Evolutionary conservation across 2,888 invertebrate species (phyloP).

Genomic region (Macropis europaea): DNA sequence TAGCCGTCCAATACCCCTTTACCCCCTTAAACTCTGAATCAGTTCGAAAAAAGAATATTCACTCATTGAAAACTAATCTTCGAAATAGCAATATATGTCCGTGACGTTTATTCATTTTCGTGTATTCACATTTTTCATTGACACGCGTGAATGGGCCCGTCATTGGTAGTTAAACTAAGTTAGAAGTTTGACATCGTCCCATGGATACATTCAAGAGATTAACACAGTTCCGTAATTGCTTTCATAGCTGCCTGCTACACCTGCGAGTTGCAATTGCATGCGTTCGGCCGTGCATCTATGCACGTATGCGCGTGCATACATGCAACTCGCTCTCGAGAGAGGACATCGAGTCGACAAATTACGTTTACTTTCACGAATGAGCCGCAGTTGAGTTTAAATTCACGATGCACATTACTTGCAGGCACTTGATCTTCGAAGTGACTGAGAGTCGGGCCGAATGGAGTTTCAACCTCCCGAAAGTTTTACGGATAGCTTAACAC

Average conservation of each 20-base stretch:
- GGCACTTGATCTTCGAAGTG: not conserved
- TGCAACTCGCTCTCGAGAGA: constrained; percentile 15
- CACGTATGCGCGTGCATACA: not conserved
- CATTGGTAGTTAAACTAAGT: constrained; percentile 15
- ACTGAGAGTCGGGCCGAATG: too few relatives aligned
- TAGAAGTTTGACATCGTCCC: constrained; percentile 15
- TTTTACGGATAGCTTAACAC: too few relatives aligned
- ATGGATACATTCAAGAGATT: constrained; percentile 27
- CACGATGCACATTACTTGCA: not conserved
- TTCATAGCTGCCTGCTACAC: constrained; percentile 35
- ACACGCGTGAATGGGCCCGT: not conserved
- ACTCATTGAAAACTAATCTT: too few relatives aligned
- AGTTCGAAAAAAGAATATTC: not conserved
- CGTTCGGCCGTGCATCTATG: constrained; percentile 12
- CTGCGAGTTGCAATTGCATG: constrained; percentile 24
- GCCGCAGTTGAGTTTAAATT: constrained; percentile 20
- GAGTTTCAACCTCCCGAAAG: too few relatives aligned
- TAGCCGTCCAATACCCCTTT: too few relatives aligned
- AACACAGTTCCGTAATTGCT: constrained; percentile 45
- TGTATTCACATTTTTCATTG: not conserved
- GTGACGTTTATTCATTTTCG: too few relatives aligned
- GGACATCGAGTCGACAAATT: constrained; percentile 51
- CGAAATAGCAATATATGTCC: too few relatives aligned
- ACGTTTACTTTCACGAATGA: constrained; percentile 44
- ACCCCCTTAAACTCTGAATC: too few relatives aligned